Percentiles rank a stretch among this genome's conserved stretches.
These are phyloP conservation scores for Colostygia pectinataria DNA, from an alignment of 2,888 invertebrate genomes.

Conservation along the genomic window DNA sequence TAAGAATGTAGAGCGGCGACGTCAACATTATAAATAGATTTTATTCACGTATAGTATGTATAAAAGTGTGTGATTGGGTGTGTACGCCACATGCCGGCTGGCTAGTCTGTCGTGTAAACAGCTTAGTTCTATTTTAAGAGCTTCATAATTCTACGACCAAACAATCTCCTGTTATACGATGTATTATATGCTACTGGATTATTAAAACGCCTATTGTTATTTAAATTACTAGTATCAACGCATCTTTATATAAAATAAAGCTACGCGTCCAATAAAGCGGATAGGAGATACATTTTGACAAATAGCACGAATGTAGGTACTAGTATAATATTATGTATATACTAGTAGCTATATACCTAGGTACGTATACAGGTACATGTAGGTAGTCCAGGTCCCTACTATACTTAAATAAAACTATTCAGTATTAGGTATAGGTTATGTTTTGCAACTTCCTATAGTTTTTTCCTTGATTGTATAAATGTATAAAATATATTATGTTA, in stretches of 20 bases:
- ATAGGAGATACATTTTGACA: no score
- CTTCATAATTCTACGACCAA: constrained; percentile 42
- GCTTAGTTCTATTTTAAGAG: constrained; percentile 52
- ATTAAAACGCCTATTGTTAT: constrained; percentile 16
- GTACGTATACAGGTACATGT: no score
- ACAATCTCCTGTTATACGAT: constrained; percentile 33
- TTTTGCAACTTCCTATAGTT: constrained; percentile 14
- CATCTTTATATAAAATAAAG: no score
- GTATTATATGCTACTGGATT: constrained; percentile 19
- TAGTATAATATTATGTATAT: no score
- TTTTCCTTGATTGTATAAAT: constrained; percentile 17
- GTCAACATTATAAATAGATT: constrained; percentile 80
- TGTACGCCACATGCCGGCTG: constrained; percentile 57
- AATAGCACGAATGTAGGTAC: no score
- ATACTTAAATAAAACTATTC: no score
- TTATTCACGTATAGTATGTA: constrained; percentile 59
- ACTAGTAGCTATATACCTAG: no score
- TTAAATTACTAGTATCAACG: constrained; percentile 9
- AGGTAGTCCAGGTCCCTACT: no score
- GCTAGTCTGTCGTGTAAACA: constrained; percentile 55
- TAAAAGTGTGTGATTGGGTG: constrained; percentile 50
- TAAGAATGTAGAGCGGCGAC: constrained; percentile 76
- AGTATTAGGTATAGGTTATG: no score
- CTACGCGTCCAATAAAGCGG: no score
- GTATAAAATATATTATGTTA: constrained; percentile 18